Evolutionary conservation across 2,888 invertebrate genomes (phyloP).

Genomic region (Aleiodes leptofemur): DNA sequence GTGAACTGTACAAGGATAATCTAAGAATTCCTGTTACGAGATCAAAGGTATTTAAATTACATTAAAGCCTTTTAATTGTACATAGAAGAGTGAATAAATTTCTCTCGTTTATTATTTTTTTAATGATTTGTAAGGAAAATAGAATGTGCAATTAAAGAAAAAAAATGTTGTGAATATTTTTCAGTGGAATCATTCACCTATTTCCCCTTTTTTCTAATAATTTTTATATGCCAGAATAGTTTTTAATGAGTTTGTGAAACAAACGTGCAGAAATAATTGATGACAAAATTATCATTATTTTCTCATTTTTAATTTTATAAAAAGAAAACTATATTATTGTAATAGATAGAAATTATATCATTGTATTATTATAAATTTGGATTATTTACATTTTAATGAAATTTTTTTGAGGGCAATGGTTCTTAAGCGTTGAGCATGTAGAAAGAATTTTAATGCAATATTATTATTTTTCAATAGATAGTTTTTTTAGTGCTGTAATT

Average conservation of each 20-base stretch:
- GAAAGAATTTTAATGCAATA: constrained; percentile 8
- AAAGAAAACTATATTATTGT: constrained; percentile 61
- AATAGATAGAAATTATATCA: constrained; percentile 67
- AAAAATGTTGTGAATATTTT: too few species aligned
- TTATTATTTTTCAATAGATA: neutral
- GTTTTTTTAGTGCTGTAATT: too few species aligned
- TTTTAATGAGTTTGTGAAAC: too few species aligned
- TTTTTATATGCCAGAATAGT: neutral
- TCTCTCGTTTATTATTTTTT: constrained; percentile 15
- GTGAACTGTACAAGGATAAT: neutral
- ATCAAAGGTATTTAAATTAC: neutral
- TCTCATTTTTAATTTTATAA: constrained; percentile 60
- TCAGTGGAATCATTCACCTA: neutral
- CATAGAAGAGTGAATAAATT: constrained; percentile 18
- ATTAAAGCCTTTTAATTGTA: constrained; percentile 15
- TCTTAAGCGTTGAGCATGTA: constrained; percentile 30
- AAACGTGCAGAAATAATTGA: constrained; percentile 48
- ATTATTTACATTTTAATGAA: constrained; percentile 60
- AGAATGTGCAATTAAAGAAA: constrained; percentile 24
- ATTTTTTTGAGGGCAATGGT: constrained; percentile 44
- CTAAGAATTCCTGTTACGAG: too few species aligned
- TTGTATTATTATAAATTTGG: constrained; percentile 63
- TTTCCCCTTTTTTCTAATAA: constrained; percentile 3
- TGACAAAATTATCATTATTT: constrained; percentile 51
- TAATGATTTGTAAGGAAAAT: constrained; percentile 20